Evolutionary conservation across 1,140 invertebrate genomes (phyloP).

Genomic region (Andricus grossulariae): DNA sequence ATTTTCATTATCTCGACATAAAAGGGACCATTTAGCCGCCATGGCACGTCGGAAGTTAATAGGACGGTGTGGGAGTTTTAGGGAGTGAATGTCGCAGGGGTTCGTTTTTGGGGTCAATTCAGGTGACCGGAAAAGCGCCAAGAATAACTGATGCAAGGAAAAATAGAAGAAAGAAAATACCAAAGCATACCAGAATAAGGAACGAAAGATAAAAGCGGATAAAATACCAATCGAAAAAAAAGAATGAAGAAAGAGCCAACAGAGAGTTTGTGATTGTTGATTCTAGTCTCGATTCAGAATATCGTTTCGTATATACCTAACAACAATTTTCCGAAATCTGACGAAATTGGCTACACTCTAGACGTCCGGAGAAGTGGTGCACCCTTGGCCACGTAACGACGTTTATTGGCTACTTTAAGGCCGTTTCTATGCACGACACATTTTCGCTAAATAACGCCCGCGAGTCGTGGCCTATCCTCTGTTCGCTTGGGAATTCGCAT

Average conservation of each 20-base stretch:
- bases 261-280: conserved; percentile 58
- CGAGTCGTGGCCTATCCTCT: conserved; percentile 41
- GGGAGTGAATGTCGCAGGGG: conserved; percentile 38
- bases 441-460: conserved; percentile 73
- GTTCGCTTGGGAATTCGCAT: conserved; percentile 39
- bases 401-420: conserved; percentile 76
- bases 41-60: conserved; percentile 74
- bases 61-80: conserved; percentile 56
- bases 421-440: conserved; percentile 76
- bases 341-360: conserved; percentile 65
- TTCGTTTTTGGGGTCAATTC: conserved; percentile 12
- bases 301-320: conserved; percentile 66
- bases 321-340: conserved; percentile 76
- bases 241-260: conserved; percentile 32
- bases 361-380: conserved; percentile 41
- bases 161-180: conserved; percentile 28
- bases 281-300: conserved; percentile 64
- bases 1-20: conserved; percentile 75
- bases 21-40: conserved; percentile 72
- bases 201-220: conserved; percentile 37
- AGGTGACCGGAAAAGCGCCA: not conserved
- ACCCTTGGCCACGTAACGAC: conserved; percentile 60
- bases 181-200: conserved; percentile 26
- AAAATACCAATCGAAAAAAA: conserved; percentile 26
- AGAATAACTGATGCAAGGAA: not conserved